Base-by-base conservation (phyloP, 2,113 vertebrate species). In the Phalacrocorax aristotelis region DNA sequence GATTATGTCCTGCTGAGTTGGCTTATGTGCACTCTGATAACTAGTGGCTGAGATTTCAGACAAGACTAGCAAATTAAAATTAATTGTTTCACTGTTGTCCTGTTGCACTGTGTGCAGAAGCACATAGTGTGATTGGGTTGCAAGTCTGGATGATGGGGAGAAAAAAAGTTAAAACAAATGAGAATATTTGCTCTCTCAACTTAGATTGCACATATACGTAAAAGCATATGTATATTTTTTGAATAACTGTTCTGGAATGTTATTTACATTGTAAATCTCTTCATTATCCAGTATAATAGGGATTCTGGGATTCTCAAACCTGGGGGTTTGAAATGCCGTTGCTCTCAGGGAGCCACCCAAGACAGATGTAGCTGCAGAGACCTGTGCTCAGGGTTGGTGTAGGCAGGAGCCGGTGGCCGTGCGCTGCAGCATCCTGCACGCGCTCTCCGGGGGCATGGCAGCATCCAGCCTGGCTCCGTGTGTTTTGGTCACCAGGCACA, bases 401-500 rank as follows among this genome's bases (percentile, higher is more conserved):
- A 11, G 42, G 74, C 69, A 57, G 54, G 58, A 61, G 65, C 66
- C 3, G 9, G 29, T 27, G 44, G 8, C 57, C 0, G 0, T 14
- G 29, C 18, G 51, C 23, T 4, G 23, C 36, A 72, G 44, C 34
- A 57, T 27, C 32, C 48, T n/a, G 54, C 16, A 11, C 16, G 4
- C 11, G 0, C 17, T n/a, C 15, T 46, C 27, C 10, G 20, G 40
- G 19, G 21, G 2, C 60, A 49, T 4, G 36, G 72, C 54, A 44
- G 23, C 18, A 8, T 52, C 61, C 34, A 40, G 18, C 38, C 42
- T 68, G 66, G 60, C 66, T 55, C 13, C 3, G 17, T 3, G 7
- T 30, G 23, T 11, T 68, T 26, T 42, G 22, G 13, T 29, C 26
- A 44, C 8, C 10, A 1, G 0, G 1, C 34, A 7, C 27, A 17